Percentiles rank a stretch among this genome's conserved stretches.
These are phyloP conservation scores for Intellagama lesueurii DNA, from an alignment of 2,797 vertebrate species.

Conservation along the genomic window DNA sequence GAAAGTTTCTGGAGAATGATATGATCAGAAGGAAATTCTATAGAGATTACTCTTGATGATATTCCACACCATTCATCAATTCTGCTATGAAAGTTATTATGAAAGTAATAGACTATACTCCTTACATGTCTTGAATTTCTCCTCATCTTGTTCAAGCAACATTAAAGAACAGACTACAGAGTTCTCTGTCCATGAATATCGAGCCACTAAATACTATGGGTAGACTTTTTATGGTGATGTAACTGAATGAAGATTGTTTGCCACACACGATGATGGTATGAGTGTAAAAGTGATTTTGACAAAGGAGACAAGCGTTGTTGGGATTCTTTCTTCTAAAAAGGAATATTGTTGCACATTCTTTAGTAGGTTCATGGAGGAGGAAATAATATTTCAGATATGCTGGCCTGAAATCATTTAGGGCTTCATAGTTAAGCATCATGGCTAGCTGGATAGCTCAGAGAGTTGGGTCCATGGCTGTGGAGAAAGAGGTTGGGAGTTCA, in stretches of 20 bases:
- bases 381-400: background rate
- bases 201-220: background rate
- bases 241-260: background rate
- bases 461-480: no score
- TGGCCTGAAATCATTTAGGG: no score
- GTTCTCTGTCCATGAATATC: background rate
- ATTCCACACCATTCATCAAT: background rate
- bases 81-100: background rate
- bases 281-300: background rate
- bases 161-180: background rate
- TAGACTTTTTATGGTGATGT: background rate
- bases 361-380: background rate
- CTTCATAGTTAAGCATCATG: no score
- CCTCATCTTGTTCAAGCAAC: background rate
- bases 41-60: background rate
- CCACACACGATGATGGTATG: background rate
- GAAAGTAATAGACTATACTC: background rate
- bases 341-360: background rate
- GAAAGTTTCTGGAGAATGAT: background rate
- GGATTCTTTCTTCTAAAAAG: background rate
- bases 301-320: background rate
- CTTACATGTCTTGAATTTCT: background rate
- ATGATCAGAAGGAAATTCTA: background rate
- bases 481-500: no score
- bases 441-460: no score